Evolutionary conservation across 2,113 vertebrate species (phyloP), one percentile per base, ranked within the genome.

Genomic region (Neofelis nebulosa): DNA sequence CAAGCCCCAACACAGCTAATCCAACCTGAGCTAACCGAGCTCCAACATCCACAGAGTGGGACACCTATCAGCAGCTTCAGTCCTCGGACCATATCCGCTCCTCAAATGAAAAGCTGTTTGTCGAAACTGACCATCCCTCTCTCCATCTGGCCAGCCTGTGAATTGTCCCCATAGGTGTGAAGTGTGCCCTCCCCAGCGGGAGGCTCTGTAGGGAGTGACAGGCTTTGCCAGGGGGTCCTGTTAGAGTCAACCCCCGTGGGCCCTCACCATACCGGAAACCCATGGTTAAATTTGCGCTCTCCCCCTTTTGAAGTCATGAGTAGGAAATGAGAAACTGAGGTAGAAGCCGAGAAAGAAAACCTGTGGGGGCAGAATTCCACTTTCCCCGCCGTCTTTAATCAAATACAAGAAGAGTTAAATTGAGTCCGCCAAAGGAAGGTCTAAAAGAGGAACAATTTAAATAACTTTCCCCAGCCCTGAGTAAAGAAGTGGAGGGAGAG

Each of bases 291-390:
- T 9, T 18, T 9, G 48, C 41, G 19, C 55, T 48, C 63, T 92
- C 50, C 38, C 21, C 45, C 45, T 33, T 68, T 41, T 63, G 15
- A 79, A 88, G 52, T 61, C 50, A 29, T 23, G 29, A 21, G 41
- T 33, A 79, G 76, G 92, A 93, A 90, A 94, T 41, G n/a, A 96
- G 69, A 93, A 80, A 88, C 50, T 61, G 69, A 93, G 36, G 57
- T 18, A 80, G 57, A 41, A 5, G 69, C 68, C 69, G 31, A 87
- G 16, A 50, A 78, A 63, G 57, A 69, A 80, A 65, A 55, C 33
- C 33, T 31, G 11, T 74, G 33, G 81, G 69, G 65, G 38, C 19
- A 61, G 76, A 92, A 93, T 41, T 48, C 57, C 61, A 79, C 91
- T 85, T 92, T 33, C 61, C 88, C 71, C 38, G 48, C 16, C 21